Evolutionary conservation across 2,797 vertebrate genomes (phyloP).

Genomic region (Lateolabrax maculatus): DNA sequence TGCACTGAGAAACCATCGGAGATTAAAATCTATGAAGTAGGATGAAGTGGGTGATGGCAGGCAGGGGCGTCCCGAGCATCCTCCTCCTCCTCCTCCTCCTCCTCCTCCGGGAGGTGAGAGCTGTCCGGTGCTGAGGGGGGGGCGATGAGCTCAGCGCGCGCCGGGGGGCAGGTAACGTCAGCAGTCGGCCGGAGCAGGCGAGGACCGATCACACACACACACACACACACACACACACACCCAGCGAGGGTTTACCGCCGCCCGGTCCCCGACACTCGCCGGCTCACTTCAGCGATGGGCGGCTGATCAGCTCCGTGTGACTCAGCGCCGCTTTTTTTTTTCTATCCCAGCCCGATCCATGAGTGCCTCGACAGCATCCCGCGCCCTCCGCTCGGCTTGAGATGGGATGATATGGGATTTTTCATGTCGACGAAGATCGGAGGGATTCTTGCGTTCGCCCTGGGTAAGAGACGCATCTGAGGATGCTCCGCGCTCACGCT

Average conservation of each 20-base stretch:
- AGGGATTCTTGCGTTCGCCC: constrained; percentile 70
- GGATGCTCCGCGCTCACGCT: background rate
- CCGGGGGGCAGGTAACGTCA: constrained; percentile 79
- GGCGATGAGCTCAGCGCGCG: constrained; percentile 72
- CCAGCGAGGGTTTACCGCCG: constrained; percentile 47
- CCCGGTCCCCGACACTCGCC: constrained; percentile 37
- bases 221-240: constrained; percentile 8
- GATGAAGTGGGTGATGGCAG: background rate
- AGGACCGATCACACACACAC: constrained; percentile 50
- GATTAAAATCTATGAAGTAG: background rate
- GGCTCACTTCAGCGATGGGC: constrained; percentile 46
- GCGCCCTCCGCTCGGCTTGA: constrained; percentile 73
- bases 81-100: constrained; percentile 21
- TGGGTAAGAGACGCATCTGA: constrained; percentile 76
- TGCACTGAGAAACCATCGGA: background rate
- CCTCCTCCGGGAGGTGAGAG: constrained; percentile 58
- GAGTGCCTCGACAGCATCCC: constrained; percentile 65
- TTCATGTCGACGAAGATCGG: constrained; percentile 80
- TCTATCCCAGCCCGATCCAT: constrained; percentile 11
- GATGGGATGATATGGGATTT: constrained; percentile 85
- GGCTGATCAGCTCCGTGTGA: constrained; percentile 56
- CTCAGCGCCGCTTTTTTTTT: constrained; percentile 32
- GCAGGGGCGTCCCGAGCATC: background rate
- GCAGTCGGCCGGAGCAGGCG: constrained; percentile 62
- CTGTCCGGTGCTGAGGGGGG: constrained; percentile 70